These are phyloP conservation scores for Neoitamus cyanurus DNA, from an alignment of 2,888 invertebrate species.

Conservation along the genomic window DNA sequence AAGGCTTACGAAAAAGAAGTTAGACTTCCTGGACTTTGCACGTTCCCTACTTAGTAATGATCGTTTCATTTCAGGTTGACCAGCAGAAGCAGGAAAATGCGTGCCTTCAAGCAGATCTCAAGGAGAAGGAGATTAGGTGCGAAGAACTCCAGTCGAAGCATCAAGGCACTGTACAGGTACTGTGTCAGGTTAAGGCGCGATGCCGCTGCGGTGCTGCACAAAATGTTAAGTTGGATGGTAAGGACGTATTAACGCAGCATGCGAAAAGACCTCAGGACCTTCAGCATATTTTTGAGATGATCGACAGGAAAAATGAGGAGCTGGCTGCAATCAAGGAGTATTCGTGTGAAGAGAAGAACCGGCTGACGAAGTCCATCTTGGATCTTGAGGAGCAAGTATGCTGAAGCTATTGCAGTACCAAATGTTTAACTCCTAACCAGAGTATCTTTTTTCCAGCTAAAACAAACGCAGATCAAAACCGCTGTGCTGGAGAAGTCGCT, in stretches of 20 bases:
- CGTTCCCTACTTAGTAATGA: not conserved
- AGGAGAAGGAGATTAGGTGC: constrained; percentile 43
- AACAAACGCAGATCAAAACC: constrained; percentile 49
- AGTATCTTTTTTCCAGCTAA: constrained; percentile 46
- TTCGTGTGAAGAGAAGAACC: constrained; percentile 41
- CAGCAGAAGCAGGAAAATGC: constrained; percentile 36
- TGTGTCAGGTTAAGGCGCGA: not conserved
- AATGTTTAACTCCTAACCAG: not conserved
- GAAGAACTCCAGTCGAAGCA: constrained; percentile 36
- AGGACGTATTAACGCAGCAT: not conserved
- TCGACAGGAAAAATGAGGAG: constrained; percentile 42
- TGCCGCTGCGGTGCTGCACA: constrained; percentile 48
- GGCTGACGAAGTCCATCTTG: constrained; percentile 24
- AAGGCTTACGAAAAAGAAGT: constrained; percentile 46
- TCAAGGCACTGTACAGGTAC: not conserved
- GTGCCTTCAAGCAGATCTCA: not conserved
- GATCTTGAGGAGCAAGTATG: constrained; percentile 49
- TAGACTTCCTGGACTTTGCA: not conserved
- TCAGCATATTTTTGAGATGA: constrained; percentile 40
- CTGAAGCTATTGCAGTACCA: too few species aligned
- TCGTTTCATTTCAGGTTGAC: constrained; percentile 30
- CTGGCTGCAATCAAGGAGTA: constrained; percentile 35
- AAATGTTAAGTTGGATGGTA: constrained; percentile 13
- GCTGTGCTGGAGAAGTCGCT: constrained; percentile 48
- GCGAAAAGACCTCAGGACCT: constrained; percentile 29